Conservation (phyloP, 30 jellyfish, hydroid and myxozoan genomes). For the Haliclystus octoradiatus region DNA sequence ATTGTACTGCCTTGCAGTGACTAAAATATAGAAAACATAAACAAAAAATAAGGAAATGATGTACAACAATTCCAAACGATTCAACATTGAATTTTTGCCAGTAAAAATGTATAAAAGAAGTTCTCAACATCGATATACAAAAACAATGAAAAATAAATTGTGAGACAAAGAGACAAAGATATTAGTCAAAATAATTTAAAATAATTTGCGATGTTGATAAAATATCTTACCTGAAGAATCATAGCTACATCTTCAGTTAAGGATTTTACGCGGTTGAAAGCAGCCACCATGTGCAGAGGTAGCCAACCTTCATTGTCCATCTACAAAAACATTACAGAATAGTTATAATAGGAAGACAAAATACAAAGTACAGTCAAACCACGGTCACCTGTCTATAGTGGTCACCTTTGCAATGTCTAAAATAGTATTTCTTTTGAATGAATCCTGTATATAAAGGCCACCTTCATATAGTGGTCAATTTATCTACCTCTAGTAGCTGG, state of each 20-base stretch:
- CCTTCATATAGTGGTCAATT: no score
- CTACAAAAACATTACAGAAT: constrained; percentile 13
- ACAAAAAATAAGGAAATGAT: background rate
- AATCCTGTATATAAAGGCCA: no score
- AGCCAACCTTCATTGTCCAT: constrained; percentile 89
- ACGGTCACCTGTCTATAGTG: no score
- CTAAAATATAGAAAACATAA: constrained; percentile 7
- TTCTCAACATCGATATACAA: background rate
- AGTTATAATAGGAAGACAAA: background rate
- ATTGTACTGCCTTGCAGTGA: constrained; percentile 67
- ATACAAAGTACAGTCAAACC: no score
- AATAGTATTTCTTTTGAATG: no score
- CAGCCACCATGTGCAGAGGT: constrained; percentile 77
- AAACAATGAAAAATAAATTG: background rate
- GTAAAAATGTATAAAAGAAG: no score
- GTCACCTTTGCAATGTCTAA: no score
- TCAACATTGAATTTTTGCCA: no score
- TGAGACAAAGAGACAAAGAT: background rate
- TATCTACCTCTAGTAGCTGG: no score
- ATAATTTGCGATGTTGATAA: background rate
- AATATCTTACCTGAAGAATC: constrained; percentile 53
- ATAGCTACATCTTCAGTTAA: constrained; percentile 48
- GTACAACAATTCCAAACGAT: background rate
- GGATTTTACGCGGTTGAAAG: constrained; percentile 57
- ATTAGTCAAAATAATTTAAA: no score